Conservation (phyloP, 2,888 invertebrate genomes). For the Lasioglossum villosulum region DNA sequence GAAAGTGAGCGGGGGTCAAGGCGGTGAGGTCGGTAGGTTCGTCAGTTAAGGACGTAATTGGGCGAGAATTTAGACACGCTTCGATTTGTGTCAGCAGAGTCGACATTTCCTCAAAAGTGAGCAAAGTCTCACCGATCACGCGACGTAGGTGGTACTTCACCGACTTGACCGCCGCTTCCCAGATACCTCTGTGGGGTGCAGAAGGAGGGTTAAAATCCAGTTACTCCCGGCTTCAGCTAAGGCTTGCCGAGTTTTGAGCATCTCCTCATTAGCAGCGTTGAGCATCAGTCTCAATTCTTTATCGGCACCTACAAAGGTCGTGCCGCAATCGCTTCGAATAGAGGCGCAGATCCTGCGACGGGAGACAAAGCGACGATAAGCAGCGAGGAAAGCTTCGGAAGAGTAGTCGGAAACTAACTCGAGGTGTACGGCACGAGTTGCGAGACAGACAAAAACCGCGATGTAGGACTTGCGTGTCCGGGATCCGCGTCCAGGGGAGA, state of each 20-base stretch:
- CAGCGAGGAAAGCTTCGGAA: neutral
- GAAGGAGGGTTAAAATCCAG: neutral
- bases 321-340: too few relatives aligned
- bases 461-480: too few relatives aligned
- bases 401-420: neutral
- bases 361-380: neutral
- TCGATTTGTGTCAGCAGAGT: too few relatives aligned
- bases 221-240: neutral
- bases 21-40: too few relatives aligned
- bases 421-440: neutral
- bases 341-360: neutral
- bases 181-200: too few relatives aligned
- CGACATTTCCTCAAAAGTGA: neutral
- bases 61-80: neutral
- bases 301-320: neutral
- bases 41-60: fast-evolving
- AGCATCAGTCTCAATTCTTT: neutral
- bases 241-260: neutral
- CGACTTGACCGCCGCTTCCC: too few relatives aligned
- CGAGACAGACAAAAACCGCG: too few relatives aligned
- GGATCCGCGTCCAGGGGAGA: fast-evolving
- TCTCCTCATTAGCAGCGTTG: neutral
- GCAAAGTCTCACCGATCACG: neutral
- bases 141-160: too few relatives aligned
- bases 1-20: too few relatives aligned